Evolutionary conservation across 2,113 vertebrate species (phyloP), one percentile per base, ranked within the genome.

Genomic region (Strix uralensis): DNA sequence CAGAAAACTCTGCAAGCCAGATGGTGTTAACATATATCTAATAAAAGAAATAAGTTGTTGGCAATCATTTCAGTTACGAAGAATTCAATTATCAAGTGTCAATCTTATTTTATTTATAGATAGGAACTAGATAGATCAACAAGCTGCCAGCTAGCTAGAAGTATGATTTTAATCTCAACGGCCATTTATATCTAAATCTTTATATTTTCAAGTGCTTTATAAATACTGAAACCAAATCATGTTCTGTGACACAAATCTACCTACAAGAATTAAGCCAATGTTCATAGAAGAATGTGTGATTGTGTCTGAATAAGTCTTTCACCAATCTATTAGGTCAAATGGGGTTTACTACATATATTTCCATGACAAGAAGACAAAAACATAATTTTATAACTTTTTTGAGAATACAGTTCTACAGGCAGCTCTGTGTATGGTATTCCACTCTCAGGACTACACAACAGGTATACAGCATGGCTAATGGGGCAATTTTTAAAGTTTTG

Each of bases 391-490:
- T 44, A 30, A 49, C 13, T 82, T 27, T 71, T 62, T 20, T 62
- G 36, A 49, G 7, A 34, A 30, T 38, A 36, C 4, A 51, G 5
- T 62, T 80, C 69, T 84, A 73, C 9, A 47, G 34, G 11, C 8
- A 90, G 4, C 4, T 51, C 67, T 65, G 10, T n/a, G 5, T 25
- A 54, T 21, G 15, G 36, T 81, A 61, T 65, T 70, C 6, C 22
- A 8, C 9, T 78, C 30, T 54, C 16, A 65, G 4, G 15, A 66
- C 9, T 36, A 49, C 38, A 65, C 13, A 93, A 44, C 7, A 77
- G 2, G 5, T 32, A 32, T 12, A 32, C 8, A 27, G 16, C 2
- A 2, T 1, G 0, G n/a, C 11, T 62, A 58, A 26, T 15, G 3
- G 10, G 10, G 13, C 3, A 23, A 79, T 57, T 55, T 40, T 55